A percentile compares a stretch with the other conserved stretches of the same genome.
Conservation (phyloP, 2,113 vertebrate genomes). For the Perccottus glenii region DNA sequence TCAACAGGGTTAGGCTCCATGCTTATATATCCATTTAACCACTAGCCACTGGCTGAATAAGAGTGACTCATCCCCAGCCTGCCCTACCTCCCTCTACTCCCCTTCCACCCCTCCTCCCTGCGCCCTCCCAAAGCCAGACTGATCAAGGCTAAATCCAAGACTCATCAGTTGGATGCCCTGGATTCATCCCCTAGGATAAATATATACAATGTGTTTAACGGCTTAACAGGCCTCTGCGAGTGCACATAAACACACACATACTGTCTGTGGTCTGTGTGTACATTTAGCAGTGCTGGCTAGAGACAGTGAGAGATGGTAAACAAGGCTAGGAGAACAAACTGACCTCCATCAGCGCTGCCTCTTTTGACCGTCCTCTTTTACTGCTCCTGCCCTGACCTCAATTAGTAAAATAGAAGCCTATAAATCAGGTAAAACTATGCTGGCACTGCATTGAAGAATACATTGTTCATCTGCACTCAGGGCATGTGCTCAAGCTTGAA, state of each 20-base stretch:
- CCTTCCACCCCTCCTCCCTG: background rate
- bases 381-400: conserved; percentile 27
- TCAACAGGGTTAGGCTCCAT: conserved; percentile 59
- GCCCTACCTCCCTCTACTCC: conserved; percentile 11
- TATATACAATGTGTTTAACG: conserved; percentile 71
- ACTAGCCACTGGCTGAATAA: conserved; percentile 60
- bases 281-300: conserved; percentile 50
- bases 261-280: conserved; percentile 42
- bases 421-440: conserved; percentile 41
- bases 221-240: conserved; percentile 43
- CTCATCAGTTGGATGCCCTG: conserved; percentile 68
- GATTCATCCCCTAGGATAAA: conserved; percentile 69
- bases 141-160: conserved; percentile 68
- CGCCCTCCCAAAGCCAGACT: conserved; percentile 51
- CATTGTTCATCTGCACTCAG: background rate
- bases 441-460: conserved; percentile 4
- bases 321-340: conserved; percentile 60
- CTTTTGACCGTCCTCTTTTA: conserved; percentile 31
- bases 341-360: conserved; percentile 49
- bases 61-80: conserved; percentile 65
- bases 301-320: conserved; percentile 63
- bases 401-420: conserved; percentile 40
- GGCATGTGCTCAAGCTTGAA: conserved; percentile 2
- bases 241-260: conserved; percentile 17
- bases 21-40: conserved; percentile 67